A percentile compares a stretch with the other conserved stretches of the same genome.
These are phyloP conservation scores for Colossoma macropomum DNA, from an alignment of 2,113 vertebrate species.

Conservation along the genomic window DNA sequence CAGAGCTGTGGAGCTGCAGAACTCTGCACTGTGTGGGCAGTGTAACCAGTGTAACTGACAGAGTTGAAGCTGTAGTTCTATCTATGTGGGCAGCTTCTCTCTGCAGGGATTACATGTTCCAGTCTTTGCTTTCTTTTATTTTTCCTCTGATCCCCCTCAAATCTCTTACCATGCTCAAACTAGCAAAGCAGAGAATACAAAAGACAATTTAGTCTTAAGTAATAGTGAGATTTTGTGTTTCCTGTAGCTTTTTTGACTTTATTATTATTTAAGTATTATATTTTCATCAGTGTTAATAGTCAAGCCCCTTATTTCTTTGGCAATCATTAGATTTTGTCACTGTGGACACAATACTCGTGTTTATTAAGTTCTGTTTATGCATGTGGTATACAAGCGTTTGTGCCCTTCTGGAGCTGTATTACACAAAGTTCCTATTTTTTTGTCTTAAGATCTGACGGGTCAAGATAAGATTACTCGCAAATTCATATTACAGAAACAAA, in stretches of 20 bases:
- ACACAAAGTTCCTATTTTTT: too few species aligned
- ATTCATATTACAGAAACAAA: too few species aligned
- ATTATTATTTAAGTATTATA: neutral
- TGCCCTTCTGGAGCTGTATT: too few species aligned
- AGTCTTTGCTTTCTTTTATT: conserved; percentile 35
- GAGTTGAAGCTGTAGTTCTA: conserved; percentile 30
- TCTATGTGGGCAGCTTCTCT: conserved; percentile 39
- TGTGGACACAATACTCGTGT: neutral
- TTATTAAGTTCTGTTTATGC: neutral
- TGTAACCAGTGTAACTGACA: too few species aligned
- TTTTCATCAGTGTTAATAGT: neutral
- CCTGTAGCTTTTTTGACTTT: neutral
- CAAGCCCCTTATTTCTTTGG: neutral
- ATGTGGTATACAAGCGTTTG: too few species aligned
- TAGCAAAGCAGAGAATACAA: conserved; percentile 5
- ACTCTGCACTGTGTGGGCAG: conserved; percentile 44
- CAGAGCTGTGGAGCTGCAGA: conserved; percentile 27
- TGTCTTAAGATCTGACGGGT: too few species aligned
- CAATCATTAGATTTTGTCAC: neutral
- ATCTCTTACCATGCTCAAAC: neutral
- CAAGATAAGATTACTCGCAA: too few species aligned
- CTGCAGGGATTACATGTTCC: conserved; percentile 45
- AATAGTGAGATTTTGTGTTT: neutral
- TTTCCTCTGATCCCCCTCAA: conserved; percentile 10
- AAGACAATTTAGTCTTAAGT: neutral